phyloP scores from a whole-genome alignment of 2,888 invertebrate species.

The Artemia sinica region DNA sequence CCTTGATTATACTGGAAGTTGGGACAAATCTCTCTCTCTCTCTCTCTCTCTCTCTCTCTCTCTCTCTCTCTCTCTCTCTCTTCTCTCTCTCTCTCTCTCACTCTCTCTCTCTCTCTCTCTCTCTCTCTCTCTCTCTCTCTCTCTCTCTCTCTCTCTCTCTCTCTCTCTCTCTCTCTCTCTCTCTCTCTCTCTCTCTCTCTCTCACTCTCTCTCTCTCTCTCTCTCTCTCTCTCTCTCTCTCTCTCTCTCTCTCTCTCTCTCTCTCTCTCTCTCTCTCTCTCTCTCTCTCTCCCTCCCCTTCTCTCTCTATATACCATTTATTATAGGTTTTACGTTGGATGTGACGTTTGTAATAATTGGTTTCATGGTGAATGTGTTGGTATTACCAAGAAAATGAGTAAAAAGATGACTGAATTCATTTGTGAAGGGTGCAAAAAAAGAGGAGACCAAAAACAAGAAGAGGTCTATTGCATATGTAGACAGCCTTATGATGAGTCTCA shows the following conservation, averaged over 20 bases:
- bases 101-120: not conserved
- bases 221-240: not conserved
- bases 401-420: slow-evolving; percentile 71
- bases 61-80: slow-evolving; percentile 3
- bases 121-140: too few relatives aligned
- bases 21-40: not conserved
- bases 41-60: not conserved
- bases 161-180: too few relatives aligned
- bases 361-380: slow-evolving; percentile 94
- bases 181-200: too few relatives aligned
- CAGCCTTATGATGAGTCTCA: slow-evolving; percentile 94
- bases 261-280: slow-evolving; percentile 13
- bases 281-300: slow-evolving; percentile 6
- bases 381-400: slow-evolving; percentile 77
- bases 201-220: too few relatives aligned
- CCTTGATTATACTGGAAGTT: too few relatives aligned
- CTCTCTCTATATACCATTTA: slow-evolving; percentile 15
- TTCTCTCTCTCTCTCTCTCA: not conserved
- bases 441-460: slow-evolving; percentile 69
- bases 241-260: not conserved
- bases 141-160: too few relatives aligned
- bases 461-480: slow-evolving; percentile 84
- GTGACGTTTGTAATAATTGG: slow-evolving; percentile 95
- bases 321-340: slow-evolving; percentile 81
- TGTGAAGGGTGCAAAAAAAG: slow-evolving; percentile 71